Evolutionary conservation across 1,140 invertebrate genomes (phyloP), one percentile per base, ranked within the genome.

Genomic region (Aradophagus sp.): DNA sequence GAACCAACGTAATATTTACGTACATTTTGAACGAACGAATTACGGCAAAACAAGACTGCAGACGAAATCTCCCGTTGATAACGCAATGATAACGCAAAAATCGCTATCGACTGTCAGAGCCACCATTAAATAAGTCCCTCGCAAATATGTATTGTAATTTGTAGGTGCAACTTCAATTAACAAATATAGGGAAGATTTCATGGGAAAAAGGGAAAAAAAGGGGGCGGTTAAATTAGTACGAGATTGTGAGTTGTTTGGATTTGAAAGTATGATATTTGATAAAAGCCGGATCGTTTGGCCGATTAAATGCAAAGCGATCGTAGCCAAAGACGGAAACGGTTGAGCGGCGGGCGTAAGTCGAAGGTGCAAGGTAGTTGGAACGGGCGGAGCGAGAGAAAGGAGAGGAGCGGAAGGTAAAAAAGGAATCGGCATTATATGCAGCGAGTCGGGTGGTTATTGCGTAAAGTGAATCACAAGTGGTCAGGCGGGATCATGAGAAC

Each of bases 381-480:
- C 53, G 53, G 52, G 52, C 31, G 50, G 52, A 56, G 39, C 41
- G 61, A 63, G 58, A 59, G 52, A 71, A 58, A 55, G 48, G 47
- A 63, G 52, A 39, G 48, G 31, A 47, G 45, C 39, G 59, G 41
- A 47, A 53, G 39, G 38, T 14, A 59, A 73, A 68, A 69, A 73
- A 65, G 65, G 65, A 75, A 73, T 73, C 58, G 45, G 66, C 62
- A 69, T 76, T 73, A 69, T 66, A 71, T 74, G 67, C 67, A 56
- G 53, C 67, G 50, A 68, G 62, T 36, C 62, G 55, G 70, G 61
- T 68, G 74, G 58, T 74, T 72, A 73, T 76, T 76, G 74, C 74
- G 72, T 76, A 76, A 76, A 76, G 73, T 74, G 74, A 76, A 76
- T 75, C 74, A 70, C 74, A 74, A 75, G 74, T 74, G 74, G 74